phyloP scores from a whole-genome alignment of 2,797 vertebrate genomes.

The Pseudochaenichthys georgianus region DNA sequence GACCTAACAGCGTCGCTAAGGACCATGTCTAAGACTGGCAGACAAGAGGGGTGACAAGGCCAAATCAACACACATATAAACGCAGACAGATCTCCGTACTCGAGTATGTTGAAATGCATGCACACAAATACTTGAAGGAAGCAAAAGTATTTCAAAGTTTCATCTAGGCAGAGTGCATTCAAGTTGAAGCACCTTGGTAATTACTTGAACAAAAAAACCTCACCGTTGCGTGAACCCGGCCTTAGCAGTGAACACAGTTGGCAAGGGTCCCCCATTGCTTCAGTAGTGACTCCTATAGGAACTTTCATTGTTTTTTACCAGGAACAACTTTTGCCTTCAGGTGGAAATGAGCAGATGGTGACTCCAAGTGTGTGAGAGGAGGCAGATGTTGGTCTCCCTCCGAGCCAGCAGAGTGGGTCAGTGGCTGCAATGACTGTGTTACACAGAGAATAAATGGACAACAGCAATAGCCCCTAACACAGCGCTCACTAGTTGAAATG shows the following conservation, averaged over 20 bases:
- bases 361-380: slow-evolving; percentile 18
- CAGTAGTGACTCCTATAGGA: slow-evolving; percentile 25
- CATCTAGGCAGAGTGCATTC: slow-evolving; percentile 29
- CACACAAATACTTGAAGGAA: slow-evolving; percentile 35
- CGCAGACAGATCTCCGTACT: slow-evolving; percentile 33
- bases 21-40: slow-evolving; percentile 40
- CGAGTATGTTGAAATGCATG: slow-evolving; percentile 6
- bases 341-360: slow-evolving; percentile 44
- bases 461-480: neutral
- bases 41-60: slow-evolving; percentile 56
- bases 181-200: slow-evolving; percentile 37
- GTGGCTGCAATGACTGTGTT: slow-evolving; percentile 1
- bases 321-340: slow-evolving; percentile 22
- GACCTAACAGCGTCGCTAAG: slow-evolving; percentile 43
- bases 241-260: slow-evolving; percentile 1
- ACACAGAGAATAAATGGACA: slow-evolving; percentile 15
- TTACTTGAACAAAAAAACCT: slow-evolving; percentile 24
- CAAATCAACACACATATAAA: slow-evolving; percentile 45
- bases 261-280: slow-evolving; percentile 9
- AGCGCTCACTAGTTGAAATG: neutral
- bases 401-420: slow-evolving; percentile 26
- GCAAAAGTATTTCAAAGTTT: slow-evolving; percentile 45
- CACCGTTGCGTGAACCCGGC: neutral
- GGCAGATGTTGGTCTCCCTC: slow-evolving; percentile 27
- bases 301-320: slow-evolving; percentile 15